Evolutionary conservation across 2,113 vertebrate genomes (phyloP).

Genomic region (Eudorcas thomsonii): DNA sequence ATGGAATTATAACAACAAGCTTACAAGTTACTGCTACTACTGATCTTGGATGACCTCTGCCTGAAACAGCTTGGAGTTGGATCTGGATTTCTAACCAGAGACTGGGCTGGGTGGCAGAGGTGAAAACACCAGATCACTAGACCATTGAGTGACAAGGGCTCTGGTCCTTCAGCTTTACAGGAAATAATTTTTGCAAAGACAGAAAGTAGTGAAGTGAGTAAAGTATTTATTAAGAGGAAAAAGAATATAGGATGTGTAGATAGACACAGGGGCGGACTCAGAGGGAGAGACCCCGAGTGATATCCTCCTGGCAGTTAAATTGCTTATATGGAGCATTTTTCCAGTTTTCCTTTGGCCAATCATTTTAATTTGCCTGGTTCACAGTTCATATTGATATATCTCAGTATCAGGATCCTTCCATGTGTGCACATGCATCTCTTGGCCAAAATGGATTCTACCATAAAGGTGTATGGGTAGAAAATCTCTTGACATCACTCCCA

Average conservation of each 20-base stretch:
- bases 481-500: background rate
- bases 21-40: background rate
- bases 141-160: background rate
- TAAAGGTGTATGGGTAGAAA: background rate
- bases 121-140: background rate
- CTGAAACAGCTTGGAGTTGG: background rate
- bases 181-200: background rate
- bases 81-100: background rate
- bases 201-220: background rate
- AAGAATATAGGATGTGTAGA: background rate
- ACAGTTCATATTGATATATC: background rate
- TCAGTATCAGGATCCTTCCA: background rate
- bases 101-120: rapidly evolving
- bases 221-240: background rate
- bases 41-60: background rate
- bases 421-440: background rate
- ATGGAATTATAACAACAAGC: background rate
- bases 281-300: background rate
- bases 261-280: background rate
- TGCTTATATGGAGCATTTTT: background rate
- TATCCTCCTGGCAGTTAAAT: background rate
- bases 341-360: background rate
- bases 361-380: background rate
- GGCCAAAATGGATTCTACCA: background rate
- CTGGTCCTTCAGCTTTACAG: background rate